These are phyloP conservation scores for Exephanes ischioxanthus DNA, from an alignment of 2,888 invertebrate genomes.

Conservation along the genomic window DNA sequence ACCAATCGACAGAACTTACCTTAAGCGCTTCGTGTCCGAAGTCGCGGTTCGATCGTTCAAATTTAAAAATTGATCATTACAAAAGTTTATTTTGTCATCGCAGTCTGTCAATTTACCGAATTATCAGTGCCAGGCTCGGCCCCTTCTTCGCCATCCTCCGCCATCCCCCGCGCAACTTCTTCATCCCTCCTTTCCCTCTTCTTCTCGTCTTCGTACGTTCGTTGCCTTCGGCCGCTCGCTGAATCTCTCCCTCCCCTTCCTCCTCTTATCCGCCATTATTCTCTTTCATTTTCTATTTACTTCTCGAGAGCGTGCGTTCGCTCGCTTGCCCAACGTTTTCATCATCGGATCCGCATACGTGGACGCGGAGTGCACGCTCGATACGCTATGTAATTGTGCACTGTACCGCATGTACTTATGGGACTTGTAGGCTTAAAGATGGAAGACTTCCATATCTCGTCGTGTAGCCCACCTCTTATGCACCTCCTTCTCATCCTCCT, in stretches of 20 bases:
- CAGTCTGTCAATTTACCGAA: too few relatives aligned
- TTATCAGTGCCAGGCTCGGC: conserved; percentile 11
- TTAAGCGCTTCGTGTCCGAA: too few relatives aligned
- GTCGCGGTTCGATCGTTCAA: too few relatives aligned
- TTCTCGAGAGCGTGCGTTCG: conserved; percentile 18
- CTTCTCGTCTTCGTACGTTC: conserved; percentile 68
- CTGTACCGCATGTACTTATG: background rate
- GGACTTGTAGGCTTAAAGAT: conserved; percentile 34
- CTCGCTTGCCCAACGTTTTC: conserved; percentile 15
- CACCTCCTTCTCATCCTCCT: background rate
- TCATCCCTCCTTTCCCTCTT: conserved; percentile 68
- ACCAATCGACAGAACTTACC: too few relatives aligned
- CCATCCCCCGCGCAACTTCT: conserved; percentile 67
- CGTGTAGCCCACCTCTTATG: conserved; percentile 11
- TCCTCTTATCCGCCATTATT: conserved; percentile 2
- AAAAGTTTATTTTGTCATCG: too few relatives aligned
- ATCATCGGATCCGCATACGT: background rate
- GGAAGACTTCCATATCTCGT: conserved; percentile 38
- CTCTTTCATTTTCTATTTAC: conserved; percentile 54
- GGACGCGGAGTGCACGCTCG: background rate
- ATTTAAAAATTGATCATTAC: too few relatives aligned
- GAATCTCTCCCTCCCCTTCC: conserved; percentile 20
- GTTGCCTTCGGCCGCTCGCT: conserved; percentile 40
- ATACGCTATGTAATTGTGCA: background rate
- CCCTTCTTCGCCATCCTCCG: conserved; percentile 62